phyloP scores from a whole-genome alignment of 2,113 vertebrate species.

The Excalfactoria chinensis region DNA sequence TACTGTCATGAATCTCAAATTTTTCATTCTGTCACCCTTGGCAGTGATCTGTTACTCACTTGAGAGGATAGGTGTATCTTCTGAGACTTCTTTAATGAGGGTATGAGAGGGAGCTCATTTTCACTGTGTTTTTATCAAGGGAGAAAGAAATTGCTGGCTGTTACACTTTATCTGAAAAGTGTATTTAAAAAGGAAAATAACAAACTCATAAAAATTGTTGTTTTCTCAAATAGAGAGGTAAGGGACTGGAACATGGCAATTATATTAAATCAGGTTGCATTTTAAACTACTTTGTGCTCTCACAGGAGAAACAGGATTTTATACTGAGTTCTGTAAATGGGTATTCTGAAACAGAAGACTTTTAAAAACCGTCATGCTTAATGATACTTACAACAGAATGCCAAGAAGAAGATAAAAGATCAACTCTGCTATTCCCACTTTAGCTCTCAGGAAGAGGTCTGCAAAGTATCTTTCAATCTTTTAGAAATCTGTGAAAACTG shows the following conservation, averaged over 20 bases:
- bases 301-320: constrained; percentile 32
- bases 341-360: constrained; percentile 51
- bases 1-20: background rate
- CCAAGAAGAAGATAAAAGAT: constrained; percentile 64
- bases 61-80: constrained; percentile 19
- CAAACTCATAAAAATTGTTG: constrained; percentile 53
- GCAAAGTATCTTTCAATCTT: constrained; percentile 32
- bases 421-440: constrained; percentile 40
- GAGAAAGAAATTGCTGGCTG: constrained; percentile 24
- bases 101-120: background rate
- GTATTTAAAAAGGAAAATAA: constrained; percentile 47
- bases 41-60: background rate
- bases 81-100: constrained; percentile 2
- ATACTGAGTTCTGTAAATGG: constrained; percentile 20
- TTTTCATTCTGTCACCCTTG: constrained; percentile 20
- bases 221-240: constrained; percentile 60
- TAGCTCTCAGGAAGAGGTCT: constrained; percentile 34
- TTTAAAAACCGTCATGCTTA: constrained; percentile 59
- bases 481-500: constrained; percentile 34
- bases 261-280: constrained; percentile 61
- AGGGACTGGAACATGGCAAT: constrained; percentile 47
- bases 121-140: constrained; percentile 16
- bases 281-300: constrained; percentile 48
- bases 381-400: constrained; percentile 59
- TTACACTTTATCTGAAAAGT: constrained; percentile 9